Base-by-base conservation (phyloP, 2,797 vertebrate genomes). In the Microctenopoma lineatum region DNA sequence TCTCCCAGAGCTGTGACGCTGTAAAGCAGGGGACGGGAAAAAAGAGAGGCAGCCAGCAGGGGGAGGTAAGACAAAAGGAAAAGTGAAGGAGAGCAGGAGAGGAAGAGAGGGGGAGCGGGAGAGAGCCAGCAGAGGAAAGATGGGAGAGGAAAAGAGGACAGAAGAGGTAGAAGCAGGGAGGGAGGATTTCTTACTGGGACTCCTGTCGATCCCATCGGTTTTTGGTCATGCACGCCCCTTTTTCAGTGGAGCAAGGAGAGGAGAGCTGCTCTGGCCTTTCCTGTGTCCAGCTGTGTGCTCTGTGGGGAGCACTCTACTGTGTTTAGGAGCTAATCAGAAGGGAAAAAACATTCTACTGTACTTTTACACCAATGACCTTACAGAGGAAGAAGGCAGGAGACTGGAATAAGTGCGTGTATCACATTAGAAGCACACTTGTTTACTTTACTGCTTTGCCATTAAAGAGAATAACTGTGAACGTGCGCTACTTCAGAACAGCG, bases 51-150 rank as follows among this genome's bases (percentile, higher is more conserved):
- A 80, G 83, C 93, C 93, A 94, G 93, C 91, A 94, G 93, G 93
- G 93, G 92, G 93, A 93, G 92, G 91, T 92, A 93, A 79, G 92
- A 90, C 89, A 92, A 93, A 92, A 88, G 92, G 86, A 92, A 39
- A 91, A 86, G 84, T 88, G 46, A 83, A 69, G 21, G 70, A 66
- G 84, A 68, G 47, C 44, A 48, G 58, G 51, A 57, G 67, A 57
- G 44, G 32, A 8, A 34, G 73, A 34, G 73, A 46, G 48, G 3
- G 53, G 55, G 32, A 14, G 32, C 13, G 60, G 53, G 46, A 53
- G 53, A 67, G 65, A 39, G 60, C 42, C 53, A 71, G 69, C 41
- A 55, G 66, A 42, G 26, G 41, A 47, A 36, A 36, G 56, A 39
- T 25, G 32, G 63, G 39, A 59, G 56, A 45, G 36, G 56, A 39